A percentile compares a stretch with the other conserved stretches of the same genome.
Conservation (phyloP, 2,113 vertebrate genomes). For the Tachycineta bicolor region DNA sequence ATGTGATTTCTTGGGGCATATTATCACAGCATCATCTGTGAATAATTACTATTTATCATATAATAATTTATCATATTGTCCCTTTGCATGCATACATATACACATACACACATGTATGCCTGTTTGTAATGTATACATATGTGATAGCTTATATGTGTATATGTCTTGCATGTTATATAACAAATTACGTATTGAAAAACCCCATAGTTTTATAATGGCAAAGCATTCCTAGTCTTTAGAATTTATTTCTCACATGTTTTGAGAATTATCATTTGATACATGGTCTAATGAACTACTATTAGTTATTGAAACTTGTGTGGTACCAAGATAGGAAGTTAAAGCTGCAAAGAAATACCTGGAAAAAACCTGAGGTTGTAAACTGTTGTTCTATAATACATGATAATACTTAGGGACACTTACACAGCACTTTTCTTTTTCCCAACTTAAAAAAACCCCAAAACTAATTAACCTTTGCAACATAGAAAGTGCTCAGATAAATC, state of each 20-base stretch:
- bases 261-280: neutral
- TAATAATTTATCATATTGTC: neutral
- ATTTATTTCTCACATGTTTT: neutral
- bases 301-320: neutral
- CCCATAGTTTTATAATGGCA: neutral
- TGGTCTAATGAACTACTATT: neutral
- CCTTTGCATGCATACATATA: neutral
- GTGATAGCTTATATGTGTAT: neutral
- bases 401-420: neutral
- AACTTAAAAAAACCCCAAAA: neutral
- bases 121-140: neutral
- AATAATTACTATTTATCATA: neutral
- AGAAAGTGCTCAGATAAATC: neutral
- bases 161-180: neutral
- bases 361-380: neutral
- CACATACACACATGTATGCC: neutral
- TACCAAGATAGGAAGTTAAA: neutral
- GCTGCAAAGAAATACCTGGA: neutral
- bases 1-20: neutral
- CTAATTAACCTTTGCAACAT: neutral
- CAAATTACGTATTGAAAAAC: neutral
- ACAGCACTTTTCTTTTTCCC: neutral
- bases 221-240: neutral
- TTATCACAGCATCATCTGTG: neutral
- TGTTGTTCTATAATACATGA: neutral